These are phyloP conservation scores for Rhinolophus sinicus DNA, from an alignment of 2,113 vertebrate species.

Conservation along the genomic window DNA sequence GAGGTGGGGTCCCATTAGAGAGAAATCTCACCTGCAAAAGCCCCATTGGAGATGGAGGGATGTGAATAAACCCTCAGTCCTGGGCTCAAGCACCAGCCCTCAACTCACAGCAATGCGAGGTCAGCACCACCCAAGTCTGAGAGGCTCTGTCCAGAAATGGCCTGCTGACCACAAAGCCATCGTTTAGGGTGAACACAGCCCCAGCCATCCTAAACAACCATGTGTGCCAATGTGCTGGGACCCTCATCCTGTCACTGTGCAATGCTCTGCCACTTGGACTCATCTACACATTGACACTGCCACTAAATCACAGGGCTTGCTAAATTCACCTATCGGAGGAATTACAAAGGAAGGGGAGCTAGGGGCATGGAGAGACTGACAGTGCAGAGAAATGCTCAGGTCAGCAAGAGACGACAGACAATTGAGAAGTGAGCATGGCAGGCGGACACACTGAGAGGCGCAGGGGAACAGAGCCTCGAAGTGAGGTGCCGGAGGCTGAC, in stretches of 20 bases:
- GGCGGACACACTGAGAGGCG: background rate
- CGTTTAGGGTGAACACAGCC: rapidly evolving
- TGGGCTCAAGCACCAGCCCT: background rate
- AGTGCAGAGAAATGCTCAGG: background rate
- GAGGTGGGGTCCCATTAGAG: background rate
- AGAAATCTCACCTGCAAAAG: background rate
- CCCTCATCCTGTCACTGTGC: background rate
- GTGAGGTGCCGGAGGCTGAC: background rate
- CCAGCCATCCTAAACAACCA: background rate
- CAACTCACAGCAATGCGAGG: background rate
- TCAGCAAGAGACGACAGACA: background rate
- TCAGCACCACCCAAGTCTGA: background rate
- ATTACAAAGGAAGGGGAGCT: background rate
- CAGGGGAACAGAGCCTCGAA: background rate
- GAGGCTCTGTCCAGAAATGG: background rate
- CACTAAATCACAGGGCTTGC: background rate
- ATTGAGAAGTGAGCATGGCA: background rate
- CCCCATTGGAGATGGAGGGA: background rate
- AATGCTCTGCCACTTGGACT: background rate
- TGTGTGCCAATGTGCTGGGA: background rate
- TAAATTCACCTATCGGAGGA: background rate
- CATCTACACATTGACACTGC: background rate
- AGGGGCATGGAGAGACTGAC: background rate
- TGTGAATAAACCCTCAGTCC: background rate
- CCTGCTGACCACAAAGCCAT: background rate